Conservation (phyloP, 2,113 vertebrate species). For the Phoenicopterus ruber region DNA sequence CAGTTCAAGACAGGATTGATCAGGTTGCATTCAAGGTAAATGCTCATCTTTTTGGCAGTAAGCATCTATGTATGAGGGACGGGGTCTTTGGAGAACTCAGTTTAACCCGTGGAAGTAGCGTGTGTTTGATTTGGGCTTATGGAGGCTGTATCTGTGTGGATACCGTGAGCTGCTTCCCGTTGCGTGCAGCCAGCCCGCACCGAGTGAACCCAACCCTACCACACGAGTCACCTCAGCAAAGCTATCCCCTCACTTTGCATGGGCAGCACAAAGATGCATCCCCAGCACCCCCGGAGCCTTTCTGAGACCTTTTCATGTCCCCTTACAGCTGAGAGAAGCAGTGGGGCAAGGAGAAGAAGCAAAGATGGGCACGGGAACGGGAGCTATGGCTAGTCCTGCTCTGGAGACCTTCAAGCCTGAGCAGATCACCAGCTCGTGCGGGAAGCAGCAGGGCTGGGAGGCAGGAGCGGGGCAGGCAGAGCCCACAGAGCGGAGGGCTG, state of each 20-base stretch:
- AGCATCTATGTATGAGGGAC: neutral
- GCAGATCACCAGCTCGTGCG: neutral
- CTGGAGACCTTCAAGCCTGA: neutral
- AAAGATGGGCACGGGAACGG: neutral
- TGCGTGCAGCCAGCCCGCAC: neutral
- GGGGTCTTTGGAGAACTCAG: neutral
- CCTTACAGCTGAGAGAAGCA: neutral
- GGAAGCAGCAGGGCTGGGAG: neutral
- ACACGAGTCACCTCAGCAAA: accelerated
- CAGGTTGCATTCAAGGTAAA: neutral
- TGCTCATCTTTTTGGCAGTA: neutral
- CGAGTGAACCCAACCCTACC: neutral
- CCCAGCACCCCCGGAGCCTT: neutral
- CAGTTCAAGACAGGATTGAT: neutral
- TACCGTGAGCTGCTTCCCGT: neutral
- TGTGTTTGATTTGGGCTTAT: neutral
- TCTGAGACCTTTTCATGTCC: neutral
- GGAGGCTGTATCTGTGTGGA: neutral
- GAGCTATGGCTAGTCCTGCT: neutral
- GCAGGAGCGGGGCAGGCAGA: neutral
- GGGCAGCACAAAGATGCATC: neutral
- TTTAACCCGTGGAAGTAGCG: neutral
- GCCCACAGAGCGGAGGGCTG: neutral
- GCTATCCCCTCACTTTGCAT: neutral
- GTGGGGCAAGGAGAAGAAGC: neutral